Base-by-base conservation (phyloP, 37 sponge, comb jelly and placozoan species). In the Cladorhizidae sp. region DNA sequence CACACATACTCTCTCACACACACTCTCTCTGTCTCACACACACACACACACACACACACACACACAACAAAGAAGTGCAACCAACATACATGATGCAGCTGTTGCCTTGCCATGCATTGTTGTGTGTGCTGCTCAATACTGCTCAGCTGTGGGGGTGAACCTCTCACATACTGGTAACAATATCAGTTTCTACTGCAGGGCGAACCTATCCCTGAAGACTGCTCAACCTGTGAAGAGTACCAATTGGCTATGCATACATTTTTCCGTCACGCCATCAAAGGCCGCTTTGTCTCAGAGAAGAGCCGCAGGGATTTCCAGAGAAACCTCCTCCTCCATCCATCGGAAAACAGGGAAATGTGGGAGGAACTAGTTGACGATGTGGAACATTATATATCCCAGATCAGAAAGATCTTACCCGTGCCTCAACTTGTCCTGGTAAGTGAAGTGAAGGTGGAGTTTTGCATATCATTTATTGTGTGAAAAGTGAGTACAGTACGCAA, bases 1-100 rank as follows among this genome's bases (percentile, higher is more conserved):
- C 43, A 42, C 73, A 73, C 73, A 73, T 51, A 73, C 50, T 9
- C 50, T 42, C 73, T 42, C 73, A 73, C 73, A 73, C 73, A 73
- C 73, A 74, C 75, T 28, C 56, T 52, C 75, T 21, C 75, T 52
- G 57, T 21, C 75, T 8, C 57, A 50, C 75, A 50, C 75, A 74
- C 75, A 45, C 49, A 45, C 49, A 45, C 49, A 45, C 49, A 45
- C 49, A 45, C 49, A 45, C n/a, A n/a, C n/a, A n/a, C n/a, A n/a
- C n/a, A n/a, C n/a, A n/a, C n/a, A n/a, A n/a, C n/a, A n/a, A n/a
- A n/a, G n/a, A n/a, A 52, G 54, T 52, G 54, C 54, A 52, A 52
- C 15, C 15, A 52, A 52, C 15, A 15, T 52, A 18, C 11, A 18
- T 52, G 54, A 52, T 11, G 15, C 54, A 52, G 54, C 15, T 11